Conservation (phyloP, 2,888 invertebrate species). For the Drosophila affinis region DNA sequence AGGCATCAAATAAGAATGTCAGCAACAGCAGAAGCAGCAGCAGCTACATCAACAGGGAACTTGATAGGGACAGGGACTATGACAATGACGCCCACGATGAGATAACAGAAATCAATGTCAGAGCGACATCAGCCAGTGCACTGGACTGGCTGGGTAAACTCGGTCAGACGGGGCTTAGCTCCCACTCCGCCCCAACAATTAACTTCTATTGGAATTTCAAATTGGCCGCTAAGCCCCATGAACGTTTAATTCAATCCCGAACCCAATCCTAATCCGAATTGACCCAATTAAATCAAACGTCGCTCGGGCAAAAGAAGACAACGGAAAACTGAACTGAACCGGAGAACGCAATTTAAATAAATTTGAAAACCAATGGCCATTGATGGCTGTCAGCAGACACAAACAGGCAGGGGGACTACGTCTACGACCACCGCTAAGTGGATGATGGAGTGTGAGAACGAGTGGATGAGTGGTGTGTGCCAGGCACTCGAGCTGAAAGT, state of each 20-base stretch:
- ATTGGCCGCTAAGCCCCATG: conserved; percentile 19
- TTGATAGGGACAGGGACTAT: background rate
- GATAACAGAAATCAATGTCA: conserved; percentile 73
- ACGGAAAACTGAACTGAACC: conserved; percentile 4
- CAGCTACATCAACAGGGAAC: background rate
- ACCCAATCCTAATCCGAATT: conserved; percentile 20
- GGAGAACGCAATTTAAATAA: conserved; percentile 43
- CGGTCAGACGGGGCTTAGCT: background rate
- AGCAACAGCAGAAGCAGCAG: conserved; percentile 29
- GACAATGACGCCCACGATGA: conserved; percentile 15
- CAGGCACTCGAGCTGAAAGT: conserved; percentile 4
- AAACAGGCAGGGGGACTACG: conserved; percentile 49
- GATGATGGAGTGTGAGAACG: background rate
- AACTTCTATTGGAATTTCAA: conserved; percentile 35
- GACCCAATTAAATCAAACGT: conserved; percentile 46
- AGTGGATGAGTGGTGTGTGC: background rate
- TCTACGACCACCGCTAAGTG: conserved; percentile 54
- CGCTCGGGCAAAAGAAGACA: background rate
- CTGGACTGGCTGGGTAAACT: conserved; percentile 13
- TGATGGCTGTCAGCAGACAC: conserved; percentile 17
- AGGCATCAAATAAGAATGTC: conserved; percentile 67
- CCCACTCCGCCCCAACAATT: conserved; percentile 31
- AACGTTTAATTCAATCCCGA: conserved; percentile 16
- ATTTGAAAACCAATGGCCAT: conserved; percentile 30
- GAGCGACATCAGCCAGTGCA: conserved; percentile 35